Evolutionary conservation across 2,888 invertebrate species (phyloP), one percentile per base, ranked within the genome.

Genomic region (Patella depressa): DNA sequence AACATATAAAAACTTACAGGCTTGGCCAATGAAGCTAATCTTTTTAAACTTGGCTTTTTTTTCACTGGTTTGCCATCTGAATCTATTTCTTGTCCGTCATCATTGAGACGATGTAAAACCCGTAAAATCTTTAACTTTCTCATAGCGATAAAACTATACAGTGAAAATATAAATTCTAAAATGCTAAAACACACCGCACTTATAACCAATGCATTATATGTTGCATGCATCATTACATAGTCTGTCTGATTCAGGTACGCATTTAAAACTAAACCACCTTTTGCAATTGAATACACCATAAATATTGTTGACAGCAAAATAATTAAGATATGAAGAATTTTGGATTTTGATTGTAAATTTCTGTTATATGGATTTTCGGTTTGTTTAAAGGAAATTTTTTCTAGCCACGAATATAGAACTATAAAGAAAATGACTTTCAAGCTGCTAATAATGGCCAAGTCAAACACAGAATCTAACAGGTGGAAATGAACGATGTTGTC

Each of bases 401-500:
- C 89, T 76, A 90, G 80, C 19, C 79, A 78, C 2, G 85, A 78
- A 34, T 85, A 81, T 7, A 85, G 14, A 9, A 86, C 79, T 59
- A 87, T 78, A n/a, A 85, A 75, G 12, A 85, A 34, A 19, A 88
- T 78, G 34, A 85, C 77, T 82, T 90, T 90, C n/a, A 86, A 29
- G 7, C 83, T 71, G 7, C 88, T 81, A 29, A 90, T 70, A 2
- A 90, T 69, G 17, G 88, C 89, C 53, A 90, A 81, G 83, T 91
- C 91, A 85, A 91, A 91, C 4, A 88, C 88, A 0, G 90, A 90
- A 54, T 86, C 79, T 3, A 76, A 81, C 53, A 90, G 74, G 45
- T 87, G 84, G 74, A 88, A 90, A 65, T 86, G 74, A 3, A 83
- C 74, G n/a, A 91, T 88, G 82, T 86, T 89, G 84, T 89, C 85